Base-by-base conservation (phyloP, 2,888 invertebrate genomes). In the Serripes groenlandicus region DNA sequence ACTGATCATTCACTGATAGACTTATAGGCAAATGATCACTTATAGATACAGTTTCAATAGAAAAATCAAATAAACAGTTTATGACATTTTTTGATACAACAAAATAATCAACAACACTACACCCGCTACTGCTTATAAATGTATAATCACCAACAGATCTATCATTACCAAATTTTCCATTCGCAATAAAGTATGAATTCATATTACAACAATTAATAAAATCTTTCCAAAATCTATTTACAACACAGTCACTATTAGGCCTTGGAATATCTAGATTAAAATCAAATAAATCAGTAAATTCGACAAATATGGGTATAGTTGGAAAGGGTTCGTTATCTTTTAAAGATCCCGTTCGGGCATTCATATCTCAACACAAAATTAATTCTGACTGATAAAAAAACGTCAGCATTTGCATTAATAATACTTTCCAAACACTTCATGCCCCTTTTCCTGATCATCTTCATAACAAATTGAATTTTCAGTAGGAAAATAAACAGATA, bases 101-200 rank as follows among this genome's bases (percentile, higher is more conserved):
- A 60, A 73, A 35, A 49, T 73, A 73, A 73, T 73, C 73, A 28
- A 73, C 49, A 32, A 73, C 62, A 37, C 73, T 73, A 18, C 60
- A 37, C 18, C 73, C 73, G 23, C 23, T 18, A 21, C 28, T 62
- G 15, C 30, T 62, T 2, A 60, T 60, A 60, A 35, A 73, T n/a
- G 73, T 73, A 30, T 42, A 73, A 11, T 60, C 60, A 1, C 73
- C 62, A 28, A 37, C 58, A 5, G 9, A 26, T 62, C 26, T 35
- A 56, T 71, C 71, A 23, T 4, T 11, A 15, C 73, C 60, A 42
- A n/a, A 62, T 26, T 42, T 34, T 18, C 73, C 73, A 73, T 73
- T 73, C 1, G 37, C 62, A 34, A 73, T 73, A 23, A n/a, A 34
- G 7, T 28, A 60, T 30, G 26, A 23, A 5, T 28, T 35, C 3